Conservation (phyloP, 2,113 vertebrate species). For the Platichthys stellatus region DNA sequence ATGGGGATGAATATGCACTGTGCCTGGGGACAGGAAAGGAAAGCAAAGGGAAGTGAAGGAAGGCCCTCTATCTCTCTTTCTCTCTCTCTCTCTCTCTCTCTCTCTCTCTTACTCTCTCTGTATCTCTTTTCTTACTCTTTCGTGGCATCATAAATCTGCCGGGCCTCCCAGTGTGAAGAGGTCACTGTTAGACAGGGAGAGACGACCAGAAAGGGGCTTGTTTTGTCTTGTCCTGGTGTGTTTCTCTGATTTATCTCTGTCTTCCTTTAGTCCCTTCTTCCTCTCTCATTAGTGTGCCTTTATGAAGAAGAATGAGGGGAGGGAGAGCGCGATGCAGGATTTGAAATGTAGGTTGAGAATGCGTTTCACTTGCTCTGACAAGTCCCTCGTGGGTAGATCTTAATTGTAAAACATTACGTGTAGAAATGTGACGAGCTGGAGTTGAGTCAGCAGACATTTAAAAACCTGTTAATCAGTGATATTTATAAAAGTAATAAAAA, state of each 20-base stretch:
- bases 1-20: constrained; percentile 11
- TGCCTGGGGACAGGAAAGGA: constrained; percentile 44
- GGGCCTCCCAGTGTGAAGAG: constrained; percentile 65
- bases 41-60: constrained; percentile 43
- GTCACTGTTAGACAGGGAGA: constrained; percentile 71
- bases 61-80: not conserved
- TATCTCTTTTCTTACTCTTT: constrained; percentile 33
- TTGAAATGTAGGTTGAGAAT: constrained; percentile 42
- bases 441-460: too few relatives aligned
- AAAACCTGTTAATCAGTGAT: too few relatives aligned
- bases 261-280: constrained; percentile 55
- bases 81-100: not conserved
- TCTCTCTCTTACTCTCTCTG: constrained; percentile 12
- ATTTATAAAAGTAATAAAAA: too few relatives aligned
- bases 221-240: constrained; percentile 73
- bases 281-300: constrained; percentile 56
- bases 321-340: not conserved
- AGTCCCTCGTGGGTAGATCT: constrained; percentile 25
- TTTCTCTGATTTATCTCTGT: constrained; percentile 75
- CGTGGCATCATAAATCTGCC: constrained; percentile 68
- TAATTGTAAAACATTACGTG: not conserved
- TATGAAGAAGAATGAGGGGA: constrained; percentile 11
- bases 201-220: constrained; percentile 66
- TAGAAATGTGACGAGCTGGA: too few relatives aligned
- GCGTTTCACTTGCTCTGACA: constrained; percentile 55